These are phyloP conservation scores for Sigmodon hispidus DNA, from an alignment of 2,113 vertebrate species.

Conservation along the genomic window DNA sequence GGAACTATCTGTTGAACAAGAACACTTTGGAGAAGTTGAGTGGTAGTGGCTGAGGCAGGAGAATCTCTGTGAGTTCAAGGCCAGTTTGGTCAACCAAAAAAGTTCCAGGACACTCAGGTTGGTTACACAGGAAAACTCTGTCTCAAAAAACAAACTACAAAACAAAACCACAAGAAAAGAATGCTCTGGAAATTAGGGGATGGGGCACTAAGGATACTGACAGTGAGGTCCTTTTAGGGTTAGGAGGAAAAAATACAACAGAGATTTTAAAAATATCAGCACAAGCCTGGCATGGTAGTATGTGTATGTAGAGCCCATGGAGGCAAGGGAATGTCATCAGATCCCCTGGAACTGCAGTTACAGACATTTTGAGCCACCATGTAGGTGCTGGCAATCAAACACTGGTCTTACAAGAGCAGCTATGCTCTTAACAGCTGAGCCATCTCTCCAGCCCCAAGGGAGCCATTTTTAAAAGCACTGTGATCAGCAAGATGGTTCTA, in stretches of 20 bases:
- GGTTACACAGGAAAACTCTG: too few relatives aligned
- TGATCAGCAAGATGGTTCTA: conserved; percentile 1
- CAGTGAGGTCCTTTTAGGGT: neutral
- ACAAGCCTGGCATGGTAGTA: too few relatives aligned
- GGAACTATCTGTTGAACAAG: neutral
- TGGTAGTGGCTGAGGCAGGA: neutral
- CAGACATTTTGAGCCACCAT: neutral
- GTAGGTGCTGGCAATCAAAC: neutral
- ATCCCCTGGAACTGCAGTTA: neutral
- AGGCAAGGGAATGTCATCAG: neutral
- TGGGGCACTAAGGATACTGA: neutral
- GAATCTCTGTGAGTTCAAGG: too few relatives aligned
- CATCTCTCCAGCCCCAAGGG: neutral
- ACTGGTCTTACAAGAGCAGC: neutral
- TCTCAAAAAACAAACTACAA: too few relatives aligned
- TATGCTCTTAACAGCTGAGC: neutral
- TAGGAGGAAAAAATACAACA: neutral
- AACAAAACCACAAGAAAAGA: neutral
- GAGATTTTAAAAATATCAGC: neutral
- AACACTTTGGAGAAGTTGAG: neutral
- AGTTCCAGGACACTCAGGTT: too few relatives aligned
- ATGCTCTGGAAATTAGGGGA: neutral
- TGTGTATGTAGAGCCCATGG: neutral
- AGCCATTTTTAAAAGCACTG: conserved; percentile 26
- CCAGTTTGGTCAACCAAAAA: too few relatives aligned